These are phyloP conservation scores for Brachyistius frenatus DNA, from an alignment of 2,113 vertebrate species.

Conservation along the genomic window DNA sequence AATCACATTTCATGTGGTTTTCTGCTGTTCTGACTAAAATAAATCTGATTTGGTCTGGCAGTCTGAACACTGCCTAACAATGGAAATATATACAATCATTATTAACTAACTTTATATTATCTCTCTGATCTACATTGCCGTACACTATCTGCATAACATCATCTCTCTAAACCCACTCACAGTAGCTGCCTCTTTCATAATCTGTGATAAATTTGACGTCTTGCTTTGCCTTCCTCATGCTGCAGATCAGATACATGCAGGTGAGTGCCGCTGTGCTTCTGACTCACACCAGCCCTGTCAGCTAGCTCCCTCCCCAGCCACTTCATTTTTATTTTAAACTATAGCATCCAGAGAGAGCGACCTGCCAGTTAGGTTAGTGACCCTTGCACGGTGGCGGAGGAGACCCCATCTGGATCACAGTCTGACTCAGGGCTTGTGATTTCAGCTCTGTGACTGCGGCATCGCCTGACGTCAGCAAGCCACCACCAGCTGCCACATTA, in stretches of 20 bases:
- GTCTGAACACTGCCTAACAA: background rate
- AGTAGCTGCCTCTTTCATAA: slow-evolving; percentile 14
- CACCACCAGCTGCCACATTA: slow-evolving; percentile 32
- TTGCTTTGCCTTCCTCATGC: slow-evolving; percentile 85
- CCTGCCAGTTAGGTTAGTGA: slow-evolving; percentile 46
- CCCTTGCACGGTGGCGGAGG: background rate
- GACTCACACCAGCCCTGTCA: slow-evolving; percentile 55
- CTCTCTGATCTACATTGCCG: slow-evolving; percentile 21
- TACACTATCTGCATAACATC: slow-evolving; percentile 29
- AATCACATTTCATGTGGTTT: too few species aligned
- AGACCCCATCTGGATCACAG: slow-evolving; percentile 57
- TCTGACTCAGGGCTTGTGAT: slow-evolving; percentile 63
- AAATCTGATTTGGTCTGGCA: too few species aligned
- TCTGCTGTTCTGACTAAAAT: too few species aligned
- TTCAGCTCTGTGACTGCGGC: slow-evolving; percentile 44
- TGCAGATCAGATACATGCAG: slow-evolving; percentile 98
- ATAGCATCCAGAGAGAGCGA: slow-evolving; percentile 40
- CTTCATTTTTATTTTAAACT: slow-evolving; percentile 55
- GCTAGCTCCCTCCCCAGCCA: slow-evolving; percentile 26
- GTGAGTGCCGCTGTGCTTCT: slow-evolving; percentile 83
- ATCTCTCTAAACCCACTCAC: slow-evolving; percentile 2
- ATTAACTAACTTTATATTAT: slow-evolving; percentile 8
- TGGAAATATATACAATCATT: slow-evolving; percentile 18
- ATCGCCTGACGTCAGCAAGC: slow-evolving; percentile 37
- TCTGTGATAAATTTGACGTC: slow-evolving; percentile 54